phyloP scores from a whole-genome alignment of 2,888 invertebrate species.

The Penaeus monodon region DNA sequence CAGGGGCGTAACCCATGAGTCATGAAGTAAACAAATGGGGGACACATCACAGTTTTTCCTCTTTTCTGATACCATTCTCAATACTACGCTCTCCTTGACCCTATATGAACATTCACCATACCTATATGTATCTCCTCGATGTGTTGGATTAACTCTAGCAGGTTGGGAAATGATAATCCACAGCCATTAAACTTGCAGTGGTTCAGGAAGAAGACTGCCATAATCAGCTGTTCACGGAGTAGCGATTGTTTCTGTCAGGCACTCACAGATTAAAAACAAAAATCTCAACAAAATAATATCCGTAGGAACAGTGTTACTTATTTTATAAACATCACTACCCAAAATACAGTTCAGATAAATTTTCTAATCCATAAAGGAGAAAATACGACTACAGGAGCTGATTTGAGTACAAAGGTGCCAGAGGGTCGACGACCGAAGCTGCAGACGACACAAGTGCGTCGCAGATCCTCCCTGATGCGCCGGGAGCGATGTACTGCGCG shows the following conservation, averaged over 20 bases:
- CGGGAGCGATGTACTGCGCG: too few relatives aligned
- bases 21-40: constrained; percentile 56
- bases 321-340: not conserved
- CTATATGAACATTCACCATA: constrained; percentile 70
- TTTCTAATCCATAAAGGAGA: not conserved
- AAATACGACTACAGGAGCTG: not conserved
- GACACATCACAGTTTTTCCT: constrained; percentile 1
- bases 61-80: not conserved
- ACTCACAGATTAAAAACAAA: not conserved
- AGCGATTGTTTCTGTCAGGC: constrained; percentile 25
- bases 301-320: too few relatives aligned
- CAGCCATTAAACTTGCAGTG: constrained; percentile 90
- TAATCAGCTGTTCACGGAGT: constrained; percentile 68
- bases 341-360: not conserved
- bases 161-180: constrained; percentile 84
- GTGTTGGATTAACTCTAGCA: constrained; percentile 86
- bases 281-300: too few relatives aligned
- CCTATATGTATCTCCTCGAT: constrained; percentile 90
- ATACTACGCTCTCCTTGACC: not conserved
- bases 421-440: too few relatives aligned
- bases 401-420: not conserved
- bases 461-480: too few relatives aligned
- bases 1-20: constrained; percentile 59
- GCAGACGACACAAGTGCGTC: too few relatives aligned
- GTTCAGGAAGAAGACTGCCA: constrained; percentile 92